Evolutionary conservation across 1,140 invertebrate genomes (phyloP).

Genomic region (Lordiphosa mommai): DNA sequence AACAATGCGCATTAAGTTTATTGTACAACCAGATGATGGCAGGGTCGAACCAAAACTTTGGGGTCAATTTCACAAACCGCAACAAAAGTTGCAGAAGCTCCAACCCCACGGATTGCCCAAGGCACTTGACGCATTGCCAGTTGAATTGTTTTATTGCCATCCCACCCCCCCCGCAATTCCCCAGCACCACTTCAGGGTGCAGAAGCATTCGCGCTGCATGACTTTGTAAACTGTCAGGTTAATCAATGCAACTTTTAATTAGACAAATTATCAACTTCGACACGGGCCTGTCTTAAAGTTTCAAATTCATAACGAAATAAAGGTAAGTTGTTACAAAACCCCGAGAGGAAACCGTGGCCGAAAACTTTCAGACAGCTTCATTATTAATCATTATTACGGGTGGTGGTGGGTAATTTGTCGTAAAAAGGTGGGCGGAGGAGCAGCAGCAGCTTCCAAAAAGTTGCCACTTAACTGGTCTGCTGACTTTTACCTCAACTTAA

Average conservation of each 20-base stretch:
- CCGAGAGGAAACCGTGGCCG: background rate
- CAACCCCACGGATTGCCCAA: background rate
- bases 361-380: slow-evolving; percentile 2
- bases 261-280: slow-evolving; percentile 3
- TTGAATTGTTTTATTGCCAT: slow-evolving; percentile 7
- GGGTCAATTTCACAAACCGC: slow-evolving; percentile 2
- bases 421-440: no score
- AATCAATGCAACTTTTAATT: slow-evolving; percentile 5
- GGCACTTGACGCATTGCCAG: background rate
- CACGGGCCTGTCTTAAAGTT: background rate
- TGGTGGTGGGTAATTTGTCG: slow-evolving; percentile 34
- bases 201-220: background rate
- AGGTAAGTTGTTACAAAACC: background rate
- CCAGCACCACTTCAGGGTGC: no score
- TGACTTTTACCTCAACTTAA: slow-evolving; percentile 16
- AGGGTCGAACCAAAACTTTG: background rate
- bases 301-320: background rate
- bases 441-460: slow-evolving; percentile 7
- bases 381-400: slow-evolving; percentile 46
- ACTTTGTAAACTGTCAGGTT: slow-evolving; percentile 3
- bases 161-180: background rate
- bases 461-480: slow-evolving; percentile 38
- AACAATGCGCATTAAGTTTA: background rate
- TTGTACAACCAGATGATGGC: background rate
- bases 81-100: background rate